Conservation (phyloP, 1,140 invertebrate species). For the Littorina saxatilis region DNA sequence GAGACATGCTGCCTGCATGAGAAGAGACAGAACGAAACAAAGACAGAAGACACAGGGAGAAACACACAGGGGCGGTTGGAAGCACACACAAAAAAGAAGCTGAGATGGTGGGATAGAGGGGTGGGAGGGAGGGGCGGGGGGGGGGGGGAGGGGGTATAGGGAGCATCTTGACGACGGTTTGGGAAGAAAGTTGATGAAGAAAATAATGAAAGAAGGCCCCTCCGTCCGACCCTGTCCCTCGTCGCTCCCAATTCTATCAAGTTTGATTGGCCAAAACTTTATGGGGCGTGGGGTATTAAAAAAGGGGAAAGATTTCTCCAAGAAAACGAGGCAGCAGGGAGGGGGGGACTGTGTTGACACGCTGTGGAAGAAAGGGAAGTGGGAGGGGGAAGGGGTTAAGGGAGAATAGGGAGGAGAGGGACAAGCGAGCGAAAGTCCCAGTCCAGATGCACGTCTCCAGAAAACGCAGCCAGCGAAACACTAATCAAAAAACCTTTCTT, state of each 20-base stretch:
- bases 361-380: not conserved
- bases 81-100: not conserved
- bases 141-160: not conserved
- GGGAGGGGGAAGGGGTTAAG: not conserved
- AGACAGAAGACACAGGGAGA: not conserved
- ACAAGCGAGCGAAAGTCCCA: no score
- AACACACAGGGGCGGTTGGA: not conserved
- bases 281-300: conserved; percentile 21
- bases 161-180: no score
- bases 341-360: not conserved
- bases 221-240: not conserved
- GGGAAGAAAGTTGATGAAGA: not conserved
- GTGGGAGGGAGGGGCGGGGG: not conserved
- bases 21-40: not conserved
- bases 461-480: not conserved
- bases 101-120: conserved; percentile 9
- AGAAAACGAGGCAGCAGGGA: not conserved
- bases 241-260: conserved; percentile 16
- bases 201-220: no score
- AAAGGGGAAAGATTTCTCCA: not conserved
- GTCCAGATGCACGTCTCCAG: not conserved
- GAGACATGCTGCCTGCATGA: no score
- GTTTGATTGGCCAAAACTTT: conserved; percentile 27
- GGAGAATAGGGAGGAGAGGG: not conserved
- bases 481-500: conserved; percentile 19